phyloP scores from a whole-genome alignment of 2,888 invertebrate species.

The Frankliniella fusca region DNA sequence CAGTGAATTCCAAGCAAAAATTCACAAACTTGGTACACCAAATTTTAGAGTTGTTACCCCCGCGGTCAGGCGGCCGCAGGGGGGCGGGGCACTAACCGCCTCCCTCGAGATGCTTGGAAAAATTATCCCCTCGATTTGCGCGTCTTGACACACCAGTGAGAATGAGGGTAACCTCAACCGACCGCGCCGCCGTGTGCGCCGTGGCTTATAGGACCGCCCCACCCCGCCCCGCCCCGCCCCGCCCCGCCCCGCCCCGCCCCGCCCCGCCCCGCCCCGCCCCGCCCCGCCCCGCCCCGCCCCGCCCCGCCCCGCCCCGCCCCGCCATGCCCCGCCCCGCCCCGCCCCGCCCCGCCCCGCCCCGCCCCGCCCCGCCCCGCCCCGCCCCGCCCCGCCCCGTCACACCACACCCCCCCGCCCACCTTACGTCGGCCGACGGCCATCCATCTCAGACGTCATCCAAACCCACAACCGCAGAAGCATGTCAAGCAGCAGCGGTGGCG shows the following conservation, averaged over 20 bases:
- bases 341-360: neutral
- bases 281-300: neutral
- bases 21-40: too few relatives aligned
- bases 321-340: too few relatives aligned
- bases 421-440: too few relatives aligned
- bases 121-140: too few relatives aligned
- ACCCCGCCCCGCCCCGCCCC: neutral
- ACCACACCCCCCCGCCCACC: too few relatives aligned
- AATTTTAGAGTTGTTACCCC: too few relatives aligned
- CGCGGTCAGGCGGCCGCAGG: too few relatives aligned
- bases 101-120: too few relatives aligned
- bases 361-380: neutral
- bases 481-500: neutral
- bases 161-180: neutral
- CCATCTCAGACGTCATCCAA: too few relatives aligned
- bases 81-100: too few relatives aligned
- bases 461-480: neutral
- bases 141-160: neutral
- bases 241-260: neutral
- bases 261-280: neutral
- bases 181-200: neutral
- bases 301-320: neutral
- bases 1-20: too few relatives aligned
- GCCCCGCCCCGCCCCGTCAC: neutral
- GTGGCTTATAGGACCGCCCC: neutral